A percentile compares a stretch with the other conserved stretches of the same genome.
Conservation (phyloP, 1,140 invertebrate genomes). For the Cydia strobilella region DNA sequence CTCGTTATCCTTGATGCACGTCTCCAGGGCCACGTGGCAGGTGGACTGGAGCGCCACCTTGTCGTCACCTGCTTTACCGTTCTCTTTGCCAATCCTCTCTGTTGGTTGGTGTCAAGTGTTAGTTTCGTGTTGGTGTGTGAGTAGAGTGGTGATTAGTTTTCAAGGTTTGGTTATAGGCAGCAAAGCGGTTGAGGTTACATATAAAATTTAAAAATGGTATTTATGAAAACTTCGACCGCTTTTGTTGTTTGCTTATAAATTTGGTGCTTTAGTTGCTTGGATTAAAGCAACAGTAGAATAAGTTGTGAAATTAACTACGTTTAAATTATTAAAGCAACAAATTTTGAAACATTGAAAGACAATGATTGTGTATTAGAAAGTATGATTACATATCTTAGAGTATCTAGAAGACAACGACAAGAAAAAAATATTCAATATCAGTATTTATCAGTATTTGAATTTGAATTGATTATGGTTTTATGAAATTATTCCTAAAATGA, state of each 20-base stretch:
- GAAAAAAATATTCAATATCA: neutral
- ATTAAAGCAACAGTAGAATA: neutral
- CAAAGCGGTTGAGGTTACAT: neutral
- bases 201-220: neutral
- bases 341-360: neutral
- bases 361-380: neutral
- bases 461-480: neutral
- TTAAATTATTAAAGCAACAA: slow-evolving; percentile 1
- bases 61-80: slow-evolving; percentile 75
- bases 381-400: neutral
- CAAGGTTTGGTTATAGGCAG: slow-evolving; percentile 34
- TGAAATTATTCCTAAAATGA: neutral
- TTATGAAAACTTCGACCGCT: slow-evolving; percentile 2
- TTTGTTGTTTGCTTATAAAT: neutral
- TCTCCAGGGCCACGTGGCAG: slow-evolving; percentile 87
- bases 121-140: slow-evolving; percentile 49
- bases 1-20: slow-evolving; percentile 87
- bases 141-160: slow-evolving; percentile 34
- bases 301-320: neutral
- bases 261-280: neutral
- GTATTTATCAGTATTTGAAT: neutral
- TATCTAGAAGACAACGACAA: neutral
- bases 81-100: slow-evolving; percentile 77
- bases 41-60: slow-evolving; percentile 84
- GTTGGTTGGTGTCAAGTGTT: slow-evolving; percentile 57